Base-by-base conservation (phyloP, 2,113 vertebrate genomes). In the Sitta europaea region DNA sequence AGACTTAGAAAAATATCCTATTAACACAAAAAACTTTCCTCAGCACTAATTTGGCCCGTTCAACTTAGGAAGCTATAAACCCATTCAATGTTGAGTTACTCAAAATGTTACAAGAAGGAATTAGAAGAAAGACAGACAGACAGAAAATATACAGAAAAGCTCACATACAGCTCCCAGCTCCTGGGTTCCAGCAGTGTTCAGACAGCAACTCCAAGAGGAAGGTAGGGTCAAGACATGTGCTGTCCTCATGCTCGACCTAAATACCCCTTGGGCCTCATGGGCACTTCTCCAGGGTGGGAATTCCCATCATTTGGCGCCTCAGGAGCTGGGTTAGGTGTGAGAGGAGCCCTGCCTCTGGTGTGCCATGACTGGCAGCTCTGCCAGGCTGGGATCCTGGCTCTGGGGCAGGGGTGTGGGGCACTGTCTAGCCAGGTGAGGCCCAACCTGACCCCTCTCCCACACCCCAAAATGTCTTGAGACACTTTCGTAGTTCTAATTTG, bases 31-130 rank as follows among this genome's bases (percentile, higher is more conserved):
- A 50, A 8, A 17, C 18, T 66, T 33, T 6, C 7, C n/a, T 33
- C 14, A 58, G 53, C 61, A 43, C 3, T 36, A 18, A 58, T 51
- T 43, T 36, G 14, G 21, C 36, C 36, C 4, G 14, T 51, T 67
- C 36, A 51, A 8, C 14, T 76, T 12, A 67, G 9, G 20, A 43
- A 36, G 5, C 6, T 75, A 58, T 42, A 50, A 50, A 50, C 17
- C 7, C 0, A 0, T 58, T 66, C 0, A 0, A 21, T 58, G 10
- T 42, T 25, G n/a, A 47, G 10, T n/a, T 57, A 35, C 7, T 42
- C 61, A 31, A 35, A 42, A 25, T 27, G 3, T 36, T 58, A 51
- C 53, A 76, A 22, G 17, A 66, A 42, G 8, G 17, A 86, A 48
- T 50, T 33, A 22, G 21, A 50, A 36, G 33, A 54, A 74, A n/a